Base-by-base conservation (phyloP, 2,113 vertebrate species). In the Circaetus cinerascens region DNA sequence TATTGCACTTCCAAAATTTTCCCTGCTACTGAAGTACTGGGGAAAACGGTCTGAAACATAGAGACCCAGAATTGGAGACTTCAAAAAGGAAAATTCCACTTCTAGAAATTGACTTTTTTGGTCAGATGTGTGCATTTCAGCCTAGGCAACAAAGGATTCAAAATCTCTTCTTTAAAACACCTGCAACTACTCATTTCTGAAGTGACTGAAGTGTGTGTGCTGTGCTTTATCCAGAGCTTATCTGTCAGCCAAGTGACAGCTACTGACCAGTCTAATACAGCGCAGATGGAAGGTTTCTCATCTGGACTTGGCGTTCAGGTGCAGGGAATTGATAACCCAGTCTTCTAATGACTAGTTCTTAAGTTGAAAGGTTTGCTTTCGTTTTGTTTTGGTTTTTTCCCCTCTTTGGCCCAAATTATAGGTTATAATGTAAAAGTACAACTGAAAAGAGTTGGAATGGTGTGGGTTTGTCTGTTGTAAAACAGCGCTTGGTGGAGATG, bases 1-100 rank as follows among this genome's bases (percentile, higher is more conserved):
- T 60, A 26, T 96, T 95, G 67, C 82, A 95, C 94, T 96, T 93
- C 96, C 62, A 20, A 8, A 40, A 19, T 67, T 41, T 57, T 51
- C 73, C 90, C 59, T 57, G 57, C 89, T 60, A 11, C 45, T 6
- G 23, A 81, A 82, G 63, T 57, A 13, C 60, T 34, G 27, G 23
- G 48, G 41, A 38, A 64, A 32, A 13, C 2, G 3, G 5, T 55
- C 74, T 79, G 72, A 82, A 17, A 15, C 2, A 5, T 71, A 20
- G 9, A 11, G 75, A 25, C 10, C 10, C 7, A 63, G 73, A 75
- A 74, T 21, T 43, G 63, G 76, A 77, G 77, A 86, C 90, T 59
- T 63, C 1, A 41, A 74, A 79, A 27, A 56, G 14, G 50, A 27
- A 34, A 11, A 78, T 85, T 13, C 67, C 13, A 7, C 92, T 63